These are phyloP conservation scores for Mellivora capensis DNA, from an alignment of 2,113 vertebrate genomes.

Conservation along the genomic window DNA sequence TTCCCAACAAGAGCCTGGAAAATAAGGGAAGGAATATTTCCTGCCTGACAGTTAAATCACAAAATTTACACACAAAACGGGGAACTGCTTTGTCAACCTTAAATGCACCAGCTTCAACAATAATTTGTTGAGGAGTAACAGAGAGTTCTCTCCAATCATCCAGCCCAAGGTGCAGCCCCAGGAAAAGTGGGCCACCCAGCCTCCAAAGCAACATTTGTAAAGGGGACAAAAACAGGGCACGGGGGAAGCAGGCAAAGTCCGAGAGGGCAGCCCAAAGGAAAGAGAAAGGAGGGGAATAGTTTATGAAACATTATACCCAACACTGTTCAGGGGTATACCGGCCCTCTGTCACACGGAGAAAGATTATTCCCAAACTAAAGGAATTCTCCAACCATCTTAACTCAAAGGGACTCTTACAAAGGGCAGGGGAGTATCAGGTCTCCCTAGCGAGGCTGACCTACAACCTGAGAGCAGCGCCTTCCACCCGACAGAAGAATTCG, in stretches of 20 bases:
- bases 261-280: neutral
- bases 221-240: neutral
- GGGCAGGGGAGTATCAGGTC: neutral
- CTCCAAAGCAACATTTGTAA: neutral
- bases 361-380: neutral
- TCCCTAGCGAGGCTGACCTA: neutral
- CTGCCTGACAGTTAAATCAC: neutral
- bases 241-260: neutral
- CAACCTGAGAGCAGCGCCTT: neutral
- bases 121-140: neutral
- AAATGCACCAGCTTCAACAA: neutral
- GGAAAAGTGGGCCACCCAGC: neutral
- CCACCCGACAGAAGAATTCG: neutral
- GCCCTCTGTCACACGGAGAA: neutral
- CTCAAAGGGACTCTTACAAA: neutral
- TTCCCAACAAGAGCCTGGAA: neutral
- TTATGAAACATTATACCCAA: neutral
- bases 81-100: neutral
- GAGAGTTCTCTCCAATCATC: neutral
- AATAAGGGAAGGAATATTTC: neutral
- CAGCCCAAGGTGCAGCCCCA: neutral
- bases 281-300: neutral
- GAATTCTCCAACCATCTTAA: neutral
- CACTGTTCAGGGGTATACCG: neutral
- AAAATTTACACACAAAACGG: conserved; percentile 1